A percentile compares a stretch with the other conserved stretches of the same genome.
These are phyloP conservation scores for Platycheirus albimanus DNA, from an alignment of 2,888 invertebrate species.

Conservation along the genomic window DNA sequence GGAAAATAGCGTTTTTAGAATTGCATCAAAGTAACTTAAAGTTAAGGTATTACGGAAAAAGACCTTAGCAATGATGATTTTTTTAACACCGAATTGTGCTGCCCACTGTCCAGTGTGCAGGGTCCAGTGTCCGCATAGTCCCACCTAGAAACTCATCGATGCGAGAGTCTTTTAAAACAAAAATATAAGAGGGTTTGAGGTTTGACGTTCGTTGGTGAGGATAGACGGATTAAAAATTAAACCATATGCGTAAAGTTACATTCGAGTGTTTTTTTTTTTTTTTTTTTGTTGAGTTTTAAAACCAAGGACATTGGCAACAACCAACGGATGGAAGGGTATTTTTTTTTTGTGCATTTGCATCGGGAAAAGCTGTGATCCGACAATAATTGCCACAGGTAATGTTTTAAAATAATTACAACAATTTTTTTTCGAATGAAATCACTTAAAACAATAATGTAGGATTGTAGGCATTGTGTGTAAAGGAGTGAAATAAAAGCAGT, in stretches of 20 bases:
- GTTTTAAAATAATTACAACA: conserved; percentile 54
- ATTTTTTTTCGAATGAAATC: conserved; percentile 42
- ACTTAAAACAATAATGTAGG: conserved; percentile 39
- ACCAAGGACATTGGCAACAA: too few species aligned
- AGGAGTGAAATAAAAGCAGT: conserved; percentile 7
- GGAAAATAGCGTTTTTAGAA: conserved; percentile 60
- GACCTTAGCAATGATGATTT: conserved; percentile 50
- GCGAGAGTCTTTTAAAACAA: conserved; percentile 38
- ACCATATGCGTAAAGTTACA: conserved; percentile 20
- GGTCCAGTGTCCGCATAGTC: too few species aligned
- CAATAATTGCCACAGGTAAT: conserved; percentile 58
- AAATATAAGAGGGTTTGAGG: conserved; percentile 3
- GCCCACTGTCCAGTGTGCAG: too few species aligned
- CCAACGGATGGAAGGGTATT: too few species aligned
- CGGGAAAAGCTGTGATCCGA: conserved; percentile 26
- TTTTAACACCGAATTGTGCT: conserved; percentile 23
- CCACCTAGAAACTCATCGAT: background rate
- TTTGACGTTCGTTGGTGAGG: conserved; percentile 13
- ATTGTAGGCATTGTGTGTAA: conserved; percentile 3
- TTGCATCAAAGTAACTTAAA: conserved; percentile 50
- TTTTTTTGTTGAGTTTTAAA: too few species aligned
- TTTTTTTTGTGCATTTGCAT: too few species aligned
- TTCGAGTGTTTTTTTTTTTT: conserved; percentile 2
- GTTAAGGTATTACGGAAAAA: conserved; percentile 53
- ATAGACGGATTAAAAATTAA: conserved; percentile 48